Conservation (phyloP, 2,113 vertebrate genomes). For the Oncorhynchus kisutch region DNA sequence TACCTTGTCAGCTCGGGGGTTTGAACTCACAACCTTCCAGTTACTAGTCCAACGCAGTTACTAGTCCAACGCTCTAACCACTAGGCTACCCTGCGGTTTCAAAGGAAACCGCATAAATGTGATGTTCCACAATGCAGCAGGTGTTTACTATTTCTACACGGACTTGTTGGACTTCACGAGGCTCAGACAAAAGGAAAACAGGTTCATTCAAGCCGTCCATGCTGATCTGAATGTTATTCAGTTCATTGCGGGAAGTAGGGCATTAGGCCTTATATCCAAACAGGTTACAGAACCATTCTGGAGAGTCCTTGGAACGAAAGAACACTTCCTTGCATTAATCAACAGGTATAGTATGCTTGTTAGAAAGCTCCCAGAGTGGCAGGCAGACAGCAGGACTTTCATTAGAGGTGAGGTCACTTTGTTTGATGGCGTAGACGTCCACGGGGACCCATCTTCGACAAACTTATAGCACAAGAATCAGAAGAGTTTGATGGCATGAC, state of each 20-base stretch:
- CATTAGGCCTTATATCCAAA: neutral
- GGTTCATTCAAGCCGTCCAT: neutral
- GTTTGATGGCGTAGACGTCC: neutral
- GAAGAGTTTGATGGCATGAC: neutral
- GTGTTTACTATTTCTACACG: neutral
- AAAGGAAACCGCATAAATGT: neutral
- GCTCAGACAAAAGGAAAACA: neutral
- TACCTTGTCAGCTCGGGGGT: too few relatives aligned
- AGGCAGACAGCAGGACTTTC: neutral
- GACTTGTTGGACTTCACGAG: neutral
- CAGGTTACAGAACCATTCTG: neutral
- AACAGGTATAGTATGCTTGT: neutral
- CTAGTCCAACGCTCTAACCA: too few relatives aligned
- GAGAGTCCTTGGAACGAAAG: neutral
- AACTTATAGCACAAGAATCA: neutral
- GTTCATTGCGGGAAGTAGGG: neutral
- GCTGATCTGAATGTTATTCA: neutral
- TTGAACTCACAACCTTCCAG: too few relatives aligned
- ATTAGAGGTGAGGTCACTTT: neutral
- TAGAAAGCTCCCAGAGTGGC: neutral
- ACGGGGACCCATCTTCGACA: neutral
- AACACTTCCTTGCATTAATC: neutral
- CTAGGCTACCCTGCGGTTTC: too few relatives aligned
- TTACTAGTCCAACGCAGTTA: too few relatives aligned
- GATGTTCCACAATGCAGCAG: conserved; percentile 2